Evolutionary conservation across 2,888 invertebrate species (phyloP), one percentile per base, ranked within the genome.

Genomic region (Philaethria dido): DNA sequence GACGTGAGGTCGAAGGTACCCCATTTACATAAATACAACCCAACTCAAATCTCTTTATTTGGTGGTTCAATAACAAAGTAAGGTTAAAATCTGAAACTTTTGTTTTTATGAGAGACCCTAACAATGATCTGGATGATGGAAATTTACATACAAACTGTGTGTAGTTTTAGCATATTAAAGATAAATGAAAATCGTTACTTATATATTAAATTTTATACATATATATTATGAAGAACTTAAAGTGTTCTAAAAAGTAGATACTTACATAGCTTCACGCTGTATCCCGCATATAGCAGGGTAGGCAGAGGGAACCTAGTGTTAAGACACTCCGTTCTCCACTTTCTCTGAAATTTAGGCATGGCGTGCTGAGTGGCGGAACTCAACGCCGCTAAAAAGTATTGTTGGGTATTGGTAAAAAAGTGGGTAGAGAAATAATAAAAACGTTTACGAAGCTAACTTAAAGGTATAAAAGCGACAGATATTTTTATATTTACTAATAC

Each of bases 1-100:
- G 14, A 57, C 54, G 66, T 60, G 33, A 36, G 62, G 57, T 72
- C 74, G 74, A 75, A 74, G 77, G 73, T 75, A 74, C 74, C 74
- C 76, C 70, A 74, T 77, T 80, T 78, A 73, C 80, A 80, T 80
- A 79, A 80, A 79, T 74, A 78, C 69, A 68, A 63, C 73, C 72
- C 57, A 47, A n/a, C 64, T 62, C 64, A 64, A 73, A 76, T 74
- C 68, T 71, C 73, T 76, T 77, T 74, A 79, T 77, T 77, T 74
- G 70, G 73, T 68, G 72, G 71, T 66, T 73, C 75, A 75, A 76
- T 75, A 74, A 73, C 70, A 71, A 67, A 65, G 68, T 63, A 44
- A 66, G 29, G 62, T 42, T 33, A 29, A 45, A 64, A 60, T 61
- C 55, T 66, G 61, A 61, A n/a, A 64, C 63, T 69, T 69, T 69